These are phyloP conservation scores for Naso thynnoides DNA, from an alignment of 2,797 vertebrate species.

Conservation along the genomic window DNA sequence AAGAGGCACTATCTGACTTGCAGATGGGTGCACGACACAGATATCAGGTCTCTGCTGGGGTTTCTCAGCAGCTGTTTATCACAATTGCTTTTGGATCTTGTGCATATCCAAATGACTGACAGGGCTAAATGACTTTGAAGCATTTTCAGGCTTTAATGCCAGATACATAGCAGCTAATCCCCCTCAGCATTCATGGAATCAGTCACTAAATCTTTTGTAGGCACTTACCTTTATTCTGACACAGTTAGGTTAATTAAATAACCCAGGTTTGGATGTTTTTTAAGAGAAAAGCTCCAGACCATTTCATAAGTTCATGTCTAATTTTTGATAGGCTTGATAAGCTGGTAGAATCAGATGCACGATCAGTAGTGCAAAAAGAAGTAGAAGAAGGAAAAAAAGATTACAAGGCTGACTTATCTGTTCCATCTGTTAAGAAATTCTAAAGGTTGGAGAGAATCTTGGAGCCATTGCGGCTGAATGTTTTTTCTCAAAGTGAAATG, in stretches of 20 bases:
- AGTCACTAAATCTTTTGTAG: conserved; percentile 30
- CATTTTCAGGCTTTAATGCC: conserved; percentile 31
- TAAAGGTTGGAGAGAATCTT: conserved; percentile 29
- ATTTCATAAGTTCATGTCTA: background rate
- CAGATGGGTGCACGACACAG: conserved; percentile 8
- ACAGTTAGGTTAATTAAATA: conserved; percentile 16
- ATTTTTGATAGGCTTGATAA: background rate
- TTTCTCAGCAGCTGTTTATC: conserved; percentile 55
- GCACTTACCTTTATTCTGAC: conserved; percentile 30
- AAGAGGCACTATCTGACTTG: conserved; percentile 21
- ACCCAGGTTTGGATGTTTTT: background rate
- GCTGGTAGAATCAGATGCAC: background rate
- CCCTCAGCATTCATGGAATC: conserved; percentile 17
- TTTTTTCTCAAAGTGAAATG: conserved; percentile 46
- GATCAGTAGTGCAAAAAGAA: conserved; percentile 8
- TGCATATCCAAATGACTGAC: conserved; percentile 39
- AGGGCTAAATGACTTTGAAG: conserved; percentile 39
- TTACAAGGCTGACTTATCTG: conserved; percentile 27
- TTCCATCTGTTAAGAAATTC: conserved; percentile 36
- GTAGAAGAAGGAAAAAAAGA: conserved; percentile 7
- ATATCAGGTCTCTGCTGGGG: conserved; percentile 19
- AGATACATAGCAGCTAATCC: conserved; percentile 39
- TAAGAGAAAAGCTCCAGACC: background rate
- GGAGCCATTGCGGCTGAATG: conserved; percentile 28
- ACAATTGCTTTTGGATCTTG: conserved; percentile 20